phyloP scores from a whole-genome alignment of 2,888 invertebrate species.

The Ariolimax columbianus region DNA sequence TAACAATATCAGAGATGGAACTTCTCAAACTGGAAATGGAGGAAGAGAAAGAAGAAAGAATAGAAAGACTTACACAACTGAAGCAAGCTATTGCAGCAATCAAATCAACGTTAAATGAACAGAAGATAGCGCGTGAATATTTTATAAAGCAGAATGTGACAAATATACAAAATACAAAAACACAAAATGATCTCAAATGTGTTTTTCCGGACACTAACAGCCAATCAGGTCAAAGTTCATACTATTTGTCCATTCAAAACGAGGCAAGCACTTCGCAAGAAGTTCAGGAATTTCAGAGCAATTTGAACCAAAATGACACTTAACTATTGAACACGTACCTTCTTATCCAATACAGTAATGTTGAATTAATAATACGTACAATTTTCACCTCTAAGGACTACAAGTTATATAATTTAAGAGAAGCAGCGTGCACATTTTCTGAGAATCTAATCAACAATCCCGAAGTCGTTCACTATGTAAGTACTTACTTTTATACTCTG shows the following conservation, averaged over 20 bases:
- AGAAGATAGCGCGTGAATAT: not conserved
- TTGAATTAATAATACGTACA: too few species aligned
- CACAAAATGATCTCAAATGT: not conserved
- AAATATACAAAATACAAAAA: not conserved
- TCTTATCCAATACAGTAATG: too few species aligned
- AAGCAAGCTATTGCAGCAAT: not conserved
- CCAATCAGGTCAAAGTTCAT: not conserved
- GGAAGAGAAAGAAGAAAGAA: not conserved
- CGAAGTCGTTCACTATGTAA: too few species aligned
- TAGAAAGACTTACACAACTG: not conserved
- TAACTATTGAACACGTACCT: too few species aligned
- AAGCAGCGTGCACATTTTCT: too few species aligned
- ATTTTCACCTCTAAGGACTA: too few species aligned
- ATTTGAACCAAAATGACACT: too few species aligned
- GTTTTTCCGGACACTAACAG: not conserved
- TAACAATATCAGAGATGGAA: not conserved
- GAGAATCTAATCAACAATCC: too few species aligned
- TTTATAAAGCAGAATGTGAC: not conserved
- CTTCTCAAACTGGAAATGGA: not conserved
- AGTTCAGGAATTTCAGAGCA: too few species aligned
- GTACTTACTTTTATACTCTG: too few species aligned
- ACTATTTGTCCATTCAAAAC: not conserved
- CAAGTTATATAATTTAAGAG: too few species aligned
- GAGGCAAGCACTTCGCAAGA: not conserved
- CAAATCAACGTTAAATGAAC: not conserved